These are phyloP conservation scores for Thereva nobilitata DNA, from an alignment of 2,888 invertebrate species.

Conservation along the genomic window DNA sequence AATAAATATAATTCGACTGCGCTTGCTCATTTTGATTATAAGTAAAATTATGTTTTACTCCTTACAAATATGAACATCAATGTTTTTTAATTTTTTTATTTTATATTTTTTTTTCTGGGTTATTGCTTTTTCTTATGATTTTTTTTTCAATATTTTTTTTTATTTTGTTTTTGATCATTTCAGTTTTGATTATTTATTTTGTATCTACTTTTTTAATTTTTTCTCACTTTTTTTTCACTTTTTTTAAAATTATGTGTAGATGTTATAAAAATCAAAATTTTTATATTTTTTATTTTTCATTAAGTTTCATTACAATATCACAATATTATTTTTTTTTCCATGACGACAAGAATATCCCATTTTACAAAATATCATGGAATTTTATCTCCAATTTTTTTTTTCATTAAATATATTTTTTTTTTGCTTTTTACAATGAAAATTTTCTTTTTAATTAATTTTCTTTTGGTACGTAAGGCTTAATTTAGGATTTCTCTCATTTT, in stretches of 20 bases:
- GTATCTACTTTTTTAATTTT: not conserved
- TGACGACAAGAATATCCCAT: not conserved
- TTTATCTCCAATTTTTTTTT: conserved; percentile 1
- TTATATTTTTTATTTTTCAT: conserved; percentile 3
- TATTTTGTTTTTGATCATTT: conserved; percentile 5
- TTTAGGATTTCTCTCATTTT: no score
- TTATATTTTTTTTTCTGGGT: no score
- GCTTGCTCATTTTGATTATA: no score
- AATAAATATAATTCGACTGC: no score
- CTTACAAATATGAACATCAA: not conserved
- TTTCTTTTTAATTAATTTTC: no score
- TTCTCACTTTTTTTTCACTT: not conserved
- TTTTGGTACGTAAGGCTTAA: no score
- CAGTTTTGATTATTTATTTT: conserved; percentile 3
- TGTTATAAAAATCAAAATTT: not conserved
- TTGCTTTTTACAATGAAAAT: no score
- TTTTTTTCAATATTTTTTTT: not conserved
- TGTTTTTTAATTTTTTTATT: no score
- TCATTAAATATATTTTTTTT: no score
- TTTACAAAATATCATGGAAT: not conserved
- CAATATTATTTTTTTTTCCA: conserved; percentile 23
- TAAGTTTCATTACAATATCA: conserved; percentile 25
- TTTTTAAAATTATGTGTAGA: not conserved
- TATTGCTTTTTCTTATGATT: conserved; percentile 9
- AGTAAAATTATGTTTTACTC: not conserved